Evolutionary conservation across 1,140 invertebrate species (phyloP), one percentile per base, ranked within the genome.

Genomic region (Lethrus apterus): DNA sequence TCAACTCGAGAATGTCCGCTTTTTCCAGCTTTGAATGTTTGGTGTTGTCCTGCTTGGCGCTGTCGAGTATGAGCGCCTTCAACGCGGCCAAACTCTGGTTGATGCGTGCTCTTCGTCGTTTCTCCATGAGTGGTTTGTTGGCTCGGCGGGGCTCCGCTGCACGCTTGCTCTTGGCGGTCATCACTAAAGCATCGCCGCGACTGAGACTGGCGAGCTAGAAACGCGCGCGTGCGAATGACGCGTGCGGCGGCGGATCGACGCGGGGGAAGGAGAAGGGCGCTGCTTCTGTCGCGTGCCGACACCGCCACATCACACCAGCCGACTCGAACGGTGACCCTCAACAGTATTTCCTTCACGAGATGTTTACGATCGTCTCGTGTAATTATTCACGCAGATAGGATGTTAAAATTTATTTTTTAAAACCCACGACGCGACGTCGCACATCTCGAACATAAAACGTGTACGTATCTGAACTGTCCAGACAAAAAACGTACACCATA

Each of bases 41-140:
- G 31, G 75, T 78, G 63, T 77, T 83, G 70, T 79, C 84, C 65
- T 79, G 76, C 60, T 81, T 71, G 23, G 69, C 70, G 10, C 66
- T 67, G 57, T 74, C 84, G 31, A 91, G 73, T 54, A 92, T 87
- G 14, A 93, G 74, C 29, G 78, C 77, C 70, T 93, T 93, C 18
- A 94, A 73, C 59, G 89, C 83, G 50, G 85, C 81, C 54, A 94
- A 70, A 59, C 86, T 90, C 60, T 86, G 81, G 67, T 94, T 94
- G 63, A 94, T 94, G 46, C 90, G 73, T 9, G 89, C 89, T 55
- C 90, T 66, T 48, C 90, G 70, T 65, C 85, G 74, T 71, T 91
- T 93, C 73, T 93, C 89, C 87, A 93, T 91, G 60, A 93, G 77
- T 58, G 89, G 89, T 74, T 93, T 93, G 66, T 89, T 89, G 46